These are phyloP conservation scores for Oncorhynchus kisutch DNA, from an alignment of 2,113 vertebrate species.

Conservation along the genomic window DNA sequence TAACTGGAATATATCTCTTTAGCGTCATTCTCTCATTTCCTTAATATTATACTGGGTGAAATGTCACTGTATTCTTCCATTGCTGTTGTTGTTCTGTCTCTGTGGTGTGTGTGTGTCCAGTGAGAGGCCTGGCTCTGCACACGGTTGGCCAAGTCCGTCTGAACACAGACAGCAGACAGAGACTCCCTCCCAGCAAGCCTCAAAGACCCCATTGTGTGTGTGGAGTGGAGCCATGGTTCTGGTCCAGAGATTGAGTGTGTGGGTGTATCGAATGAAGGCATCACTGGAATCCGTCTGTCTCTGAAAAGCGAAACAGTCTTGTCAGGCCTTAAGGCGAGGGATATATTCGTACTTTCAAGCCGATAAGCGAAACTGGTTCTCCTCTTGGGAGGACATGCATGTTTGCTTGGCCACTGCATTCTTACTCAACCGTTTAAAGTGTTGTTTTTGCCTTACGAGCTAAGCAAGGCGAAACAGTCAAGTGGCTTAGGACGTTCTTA, in stretches of 20 bases:
- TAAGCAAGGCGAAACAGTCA: background rate
- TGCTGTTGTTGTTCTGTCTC: background rate
- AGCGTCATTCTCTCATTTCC: no score
- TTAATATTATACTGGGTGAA: no score
- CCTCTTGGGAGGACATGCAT: background rate
- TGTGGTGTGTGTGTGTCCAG: background rate
- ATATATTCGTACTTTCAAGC: background rate
- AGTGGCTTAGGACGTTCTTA: background rate
- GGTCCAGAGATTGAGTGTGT: constrained; percentile 10
- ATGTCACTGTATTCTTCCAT: background rate
- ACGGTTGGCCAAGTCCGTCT: background rate
- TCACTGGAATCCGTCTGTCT: background rate
- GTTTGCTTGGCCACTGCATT: background rate
- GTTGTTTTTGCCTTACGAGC: background rate
- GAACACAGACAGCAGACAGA: constrained; percentile 1
- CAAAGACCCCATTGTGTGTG: constrained; percentile 35
- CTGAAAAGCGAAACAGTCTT: background rate
- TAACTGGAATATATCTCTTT: no score
- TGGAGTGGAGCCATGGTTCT: constrained; percentile 8
- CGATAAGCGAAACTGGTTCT: background rate
- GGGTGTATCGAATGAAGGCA: background rate
- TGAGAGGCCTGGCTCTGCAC: background rate
- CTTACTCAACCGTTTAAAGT: background rate
- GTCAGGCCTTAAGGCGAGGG: background rate
- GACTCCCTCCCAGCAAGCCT: constrained; percentile 16